These are phyloP conservation scores for Isurus oxyrinchus DNA, from an alignment of 2,113 vertebrate genomes.

Conservation along the genomic window DNA sequence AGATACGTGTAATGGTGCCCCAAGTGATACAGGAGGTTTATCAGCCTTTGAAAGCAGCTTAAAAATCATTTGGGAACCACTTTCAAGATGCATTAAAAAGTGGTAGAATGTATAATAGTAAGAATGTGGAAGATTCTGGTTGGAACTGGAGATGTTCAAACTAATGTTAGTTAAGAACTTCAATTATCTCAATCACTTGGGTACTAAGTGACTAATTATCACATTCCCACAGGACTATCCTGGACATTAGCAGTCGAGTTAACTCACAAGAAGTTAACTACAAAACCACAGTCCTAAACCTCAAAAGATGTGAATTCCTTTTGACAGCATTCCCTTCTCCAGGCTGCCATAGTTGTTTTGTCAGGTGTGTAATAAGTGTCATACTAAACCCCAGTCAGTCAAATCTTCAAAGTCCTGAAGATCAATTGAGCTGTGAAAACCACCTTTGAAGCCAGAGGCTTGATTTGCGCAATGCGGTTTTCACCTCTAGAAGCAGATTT, in stretches of 20 bases:
- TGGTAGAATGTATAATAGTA: not conserved
- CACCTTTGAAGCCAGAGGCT: not conserved
- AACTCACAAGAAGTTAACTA: not conserved
- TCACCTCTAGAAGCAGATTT: not conserved
- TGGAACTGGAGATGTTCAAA: not conserved
- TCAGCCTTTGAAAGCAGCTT: conserved; percentile 15
- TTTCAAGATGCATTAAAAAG: not conserved
- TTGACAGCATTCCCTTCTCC: not conserved
- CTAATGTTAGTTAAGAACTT: not conserved
- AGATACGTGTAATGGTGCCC: conserved; percentile 33
- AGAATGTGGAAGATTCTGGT: not conserved
- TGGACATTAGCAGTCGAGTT: not conserved
- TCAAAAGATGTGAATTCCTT: not conserved
- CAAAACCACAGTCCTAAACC: not conserved
- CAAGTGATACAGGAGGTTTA: conserved; percentile 10
- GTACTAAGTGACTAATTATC: not conserved
- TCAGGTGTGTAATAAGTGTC: not conserved
- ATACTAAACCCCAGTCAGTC: not conserved
- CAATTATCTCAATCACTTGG: not conserved
- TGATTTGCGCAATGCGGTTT: not conserved
- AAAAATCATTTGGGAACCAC: not conserved
- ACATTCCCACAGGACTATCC: not conserved
- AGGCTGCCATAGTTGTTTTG: not conserved
- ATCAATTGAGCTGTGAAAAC: not conserved
- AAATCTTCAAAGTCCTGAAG: not conserved